Conservation (phyloP, 1,140 invertebrate genomes). For the Orussus abietinus region DNA sequence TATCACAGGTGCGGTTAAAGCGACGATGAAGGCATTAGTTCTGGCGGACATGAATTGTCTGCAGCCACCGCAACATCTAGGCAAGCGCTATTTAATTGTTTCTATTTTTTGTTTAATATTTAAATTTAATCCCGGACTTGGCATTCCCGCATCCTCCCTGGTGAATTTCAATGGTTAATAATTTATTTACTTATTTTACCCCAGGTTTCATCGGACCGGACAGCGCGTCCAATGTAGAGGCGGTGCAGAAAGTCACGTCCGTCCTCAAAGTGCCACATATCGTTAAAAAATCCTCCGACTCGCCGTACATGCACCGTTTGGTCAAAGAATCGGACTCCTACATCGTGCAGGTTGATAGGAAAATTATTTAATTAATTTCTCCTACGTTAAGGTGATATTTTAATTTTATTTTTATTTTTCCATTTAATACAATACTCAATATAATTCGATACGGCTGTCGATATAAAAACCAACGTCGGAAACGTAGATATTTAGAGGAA, state of each 20-base stretch:
- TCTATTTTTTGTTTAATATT: background rate
- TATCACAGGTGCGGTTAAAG: slow-evolving; percentile 40
- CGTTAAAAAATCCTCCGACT: slow-evolving; percentile 36
- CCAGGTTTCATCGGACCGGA: slow-evolving; percentile 50
- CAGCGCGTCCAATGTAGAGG: slow-evolving; percentile 37
- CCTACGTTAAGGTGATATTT: too few relatives aligned
- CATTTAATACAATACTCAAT: too few relatives aligned
- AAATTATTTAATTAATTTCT: too few relatives aligned
- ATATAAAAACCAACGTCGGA: too few relatives aligned
- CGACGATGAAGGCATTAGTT: slow-evolving; percentile 44
- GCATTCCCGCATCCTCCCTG: too few relatives aligned
- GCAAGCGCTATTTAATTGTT: slow-evolving; percentile 21
- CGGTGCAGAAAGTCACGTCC: slow-evolving; percentile 46
- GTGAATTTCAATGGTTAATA: too few relatives aligned
- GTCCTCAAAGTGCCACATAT: slow-evolving; percentile 48
- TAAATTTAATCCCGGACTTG: background rate
- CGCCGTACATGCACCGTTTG: slow-evolving; percentile 41
- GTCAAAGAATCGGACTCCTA: slow-evolving; percentile 41
- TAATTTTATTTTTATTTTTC: too few relatives aligned
- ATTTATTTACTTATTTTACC: slow-evolving; percentile 16
- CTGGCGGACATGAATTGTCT: slow-evolving; percentile 41
- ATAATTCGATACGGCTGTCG: too few relatives aligned
- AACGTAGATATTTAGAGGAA: too few relatives aligned
- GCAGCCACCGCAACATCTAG: slow-evolving; percentile 44
- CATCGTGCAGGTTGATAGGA: slow-evolving; percentile 34